These are phyloP conservation scores for Tupiocoris notatus DNA, from an alignment of 2,888 invertebrate genomes.

Conservation along the genomic window DNA sequence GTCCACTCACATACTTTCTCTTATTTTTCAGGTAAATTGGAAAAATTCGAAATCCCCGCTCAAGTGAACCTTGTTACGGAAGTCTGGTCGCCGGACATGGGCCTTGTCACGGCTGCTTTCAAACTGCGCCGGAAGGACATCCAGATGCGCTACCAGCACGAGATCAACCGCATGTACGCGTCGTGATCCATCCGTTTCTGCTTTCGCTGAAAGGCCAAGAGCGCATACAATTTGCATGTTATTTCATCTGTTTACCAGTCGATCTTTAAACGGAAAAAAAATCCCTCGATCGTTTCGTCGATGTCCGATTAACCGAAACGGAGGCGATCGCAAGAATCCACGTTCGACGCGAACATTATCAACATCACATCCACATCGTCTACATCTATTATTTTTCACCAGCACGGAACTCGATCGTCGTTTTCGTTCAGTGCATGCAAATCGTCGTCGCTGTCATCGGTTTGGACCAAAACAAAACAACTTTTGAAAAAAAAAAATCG, in stretches of 20 bases:
- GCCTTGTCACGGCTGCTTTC: conserved; percentile 95
- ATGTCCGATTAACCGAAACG: no score
- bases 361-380: not conserved
- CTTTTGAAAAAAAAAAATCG: no score
- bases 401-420: not conserved
- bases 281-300: no score
- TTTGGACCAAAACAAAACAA: not conserved
- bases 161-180: conserved; percentile 91
- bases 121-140: conserved; percentile 96
- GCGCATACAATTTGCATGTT: not conserved
- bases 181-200: conserved; percentile 62
- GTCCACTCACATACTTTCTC: no score
- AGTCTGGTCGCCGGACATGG: conserved; percentile 96
- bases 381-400: not conserved
- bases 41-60: conserved; percentile 88
- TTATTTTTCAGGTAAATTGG: conserved; percentile 70
- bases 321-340: no score
- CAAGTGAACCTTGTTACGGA: conserved; percentile 85
- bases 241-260: not conserved
- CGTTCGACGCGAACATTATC: no score
- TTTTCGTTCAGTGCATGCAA: not conserved
- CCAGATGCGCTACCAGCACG: conserved; percentile 86
- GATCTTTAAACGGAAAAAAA: no score
- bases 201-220: conserved; percentile 17
- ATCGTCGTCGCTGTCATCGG: not conserved